phyloP scores from a whole-genome alignment of 2,888 invertebrate species.

The Yponomeuta sedellus region DNA sequence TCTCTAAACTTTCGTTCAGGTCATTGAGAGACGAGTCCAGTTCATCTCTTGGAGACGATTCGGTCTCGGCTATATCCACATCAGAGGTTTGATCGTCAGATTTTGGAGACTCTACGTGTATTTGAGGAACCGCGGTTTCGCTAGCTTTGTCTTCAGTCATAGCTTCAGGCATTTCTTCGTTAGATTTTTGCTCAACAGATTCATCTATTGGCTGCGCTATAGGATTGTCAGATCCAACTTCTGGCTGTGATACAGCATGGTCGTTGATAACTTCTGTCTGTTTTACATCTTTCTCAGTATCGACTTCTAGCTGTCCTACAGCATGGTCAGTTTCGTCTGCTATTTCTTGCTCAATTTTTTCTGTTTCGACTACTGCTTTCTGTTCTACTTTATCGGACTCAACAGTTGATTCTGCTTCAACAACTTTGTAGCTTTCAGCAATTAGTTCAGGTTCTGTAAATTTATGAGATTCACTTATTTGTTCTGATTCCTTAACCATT shows the following conservation, averaged over 20 bases:
- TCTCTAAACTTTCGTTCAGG: conserved; percentile 55
- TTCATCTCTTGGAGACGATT: conserved; percentile 20
- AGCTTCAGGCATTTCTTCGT: not conserved
- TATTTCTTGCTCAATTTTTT: not conserved
- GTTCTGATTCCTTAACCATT: not conserved
- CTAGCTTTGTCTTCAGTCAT: too few species aligned
- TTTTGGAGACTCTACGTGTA: not conserved
- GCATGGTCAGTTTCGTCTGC: too few species aligned
- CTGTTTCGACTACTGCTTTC: not conserved
- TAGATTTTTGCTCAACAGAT: not conserved
- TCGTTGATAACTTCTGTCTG: not conserved
- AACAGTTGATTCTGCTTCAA: conserved; percentile 20
- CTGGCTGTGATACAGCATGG: not conserved
- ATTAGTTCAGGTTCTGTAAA: conserved; percentile 18
- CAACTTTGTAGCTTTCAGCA: conserved; percentile 12
- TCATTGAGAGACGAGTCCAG: conserved; percentile 46
- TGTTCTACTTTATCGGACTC: not conserved
- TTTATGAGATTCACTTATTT: conserved; percentile 6
- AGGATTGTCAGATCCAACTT: not conserved
- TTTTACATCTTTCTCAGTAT: not conserved
- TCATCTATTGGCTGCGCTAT: not conserved
- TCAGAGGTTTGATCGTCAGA: not conserved
- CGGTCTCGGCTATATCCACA: not conserved
- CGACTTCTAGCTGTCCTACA: not conserved
- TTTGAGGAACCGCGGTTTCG: not conserved